phyloP scores from a whole-genome alignment of 1,140 invertebrate species.

The Bursaphelenchus mucronatus region DNA sequence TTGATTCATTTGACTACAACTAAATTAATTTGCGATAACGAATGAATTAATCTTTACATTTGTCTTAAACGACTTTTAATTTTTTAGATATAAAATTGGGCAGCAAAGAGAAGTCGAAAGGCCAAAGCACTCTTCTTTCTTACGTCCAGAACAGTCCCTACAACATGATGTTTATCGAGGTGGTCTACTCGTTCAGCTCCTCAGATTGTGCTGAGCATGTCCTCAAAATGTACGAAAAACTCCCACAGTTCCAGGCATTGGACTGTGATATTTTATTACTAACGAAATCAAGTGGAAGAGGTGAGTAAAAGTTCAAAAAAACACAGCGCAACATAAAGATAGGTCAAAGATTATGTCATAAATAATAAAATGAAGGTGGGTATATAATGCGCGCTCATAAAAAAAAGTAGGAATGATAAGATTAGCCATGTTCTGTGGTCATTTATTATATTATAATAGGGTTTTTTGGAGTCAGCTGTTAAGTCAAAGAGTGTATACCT shows the following conservation, averaged over 20 bases:
- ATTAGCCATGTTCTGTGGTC: too few species aligned
- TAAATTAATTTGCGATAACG: too few species aligned
- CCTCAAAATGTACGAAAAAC: constrained; percentile 41
- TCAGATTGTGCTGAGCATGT: constrained; percentile 46
- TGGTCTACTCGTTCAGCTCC: constrained; percentile 35
- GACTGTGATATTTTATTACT: constrained; percentile 45
- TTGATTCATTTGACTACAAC: too few species aligned
- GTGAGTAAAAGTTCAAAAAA: not conserved
- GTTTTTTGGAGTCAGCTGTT: too few species aligned
- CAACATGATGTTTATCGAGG: constrained; percentile 43
- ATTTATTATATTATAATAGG: too few species aligned
- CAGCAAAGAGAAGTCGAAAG: constrained; percentile 35
- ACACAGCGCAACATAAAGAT: too few species aligned
- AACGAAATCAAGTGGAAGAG: constrained; percentile 28
- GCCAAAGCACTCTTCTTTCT: constrained; percentile 39
- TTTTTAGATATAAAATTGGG: constrained; percentile 44
- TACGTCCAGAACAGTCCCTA: constrained; percentile 40
- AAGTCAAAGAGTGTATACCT: too few species aligned
- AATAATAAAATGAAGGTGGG: too few species aligned
- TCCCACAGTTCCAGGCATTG: constrained; percentile 36
- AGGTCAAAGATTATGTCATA: too few species aligned
- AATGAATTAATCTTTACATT: not conserved
- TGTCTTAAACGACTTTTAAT: not conserved
- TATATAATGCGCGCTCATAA: too few species aligned
- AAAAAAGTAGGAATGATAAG: too few species aligned